Evolutionary conservation across 2,888 invertebrate species (phyloP), one percentile per base, ranked within the genome.

Genomic region (Cantharis flavilabris): DNA sequence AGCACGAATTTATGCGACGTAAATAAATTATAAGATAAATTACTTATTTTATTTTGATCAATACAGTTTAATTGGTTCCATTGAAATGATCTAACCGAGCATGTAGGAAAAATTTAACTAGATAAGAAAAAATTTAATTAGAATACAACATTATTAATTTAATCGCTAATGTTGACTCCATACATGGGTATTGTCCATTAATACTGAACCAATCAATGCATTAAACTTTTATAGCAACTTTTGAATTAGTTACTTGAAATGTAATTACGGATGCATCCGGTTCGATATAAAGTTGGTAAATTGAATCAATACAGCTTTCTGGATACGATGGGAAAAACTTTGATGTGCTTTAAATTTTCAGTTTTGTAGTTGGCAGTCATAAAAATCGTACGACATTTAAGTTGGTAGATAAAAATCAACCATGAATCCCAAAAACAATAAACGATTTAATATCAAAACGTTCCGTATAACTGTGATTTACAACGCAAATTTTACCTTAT

Each of bases 241-340:
- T 23, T 67, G 65, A 67, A 70, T 70, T 18, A 18, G 70, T 33
- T 33, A 70, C 70, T 18, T 33, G 70, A 49, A 70, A 70, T 18
- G 70, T 33, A 70, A 18, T 28, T 70, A 16, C 33, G 9, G 70
- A 33, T 70, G 28, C 33, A 33, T 13, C 18, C 30, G 33, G 33
- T 70, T 70, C 33, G 18, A 33, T 70, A 70, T 33, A 30, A 70
- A 70, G 33, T 70, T 70, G 10, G 30, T 49, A 70, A 70, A 70
- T 33, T 33, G 18, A 70, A 70, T 70, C 70, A 70, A 70, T 30
- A 70, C 18, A 33, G 20, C 70, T 33, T 70, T 70, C 13, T 70
- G 33, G 33, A 49, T 70, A 30, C 28, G 70, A 33, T 70, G 20
- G 9, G 33, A 33, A 70, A 70, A 70, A 70, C 16, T 70, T 70